A percentile compares a stretch with the other conserved stretches of the same genome.
These are phyloP conservation scores for Fistularia commersonii DNA, from an alignment of 2,797 vertebrate species.

Conservation along the genomic window DNA sequence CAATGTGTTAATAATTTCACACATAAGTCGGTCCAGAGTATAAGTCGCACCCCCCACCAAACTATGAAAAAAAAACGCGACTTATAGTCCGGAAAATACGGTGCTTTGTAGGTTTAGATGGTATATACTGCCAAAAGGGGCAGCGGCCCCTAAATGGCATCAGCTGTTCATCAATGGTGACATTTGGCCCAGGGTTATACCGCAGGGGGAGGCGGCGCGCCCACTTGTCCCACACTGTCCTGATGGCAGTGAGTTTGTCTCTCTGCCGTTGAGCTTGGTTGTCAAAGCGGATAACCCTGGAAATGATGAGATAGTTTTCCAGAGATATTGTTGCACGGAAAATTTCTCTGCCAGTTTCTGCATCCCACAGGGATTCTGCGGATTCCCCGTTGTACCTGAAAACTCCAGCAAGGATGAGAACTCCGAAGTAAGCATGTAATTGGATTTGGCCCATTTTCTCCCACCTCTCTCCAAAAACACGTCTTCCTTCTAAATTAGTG, in stretches of 20 bases:
- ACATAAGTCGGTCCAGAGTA: too few relatives aligned
- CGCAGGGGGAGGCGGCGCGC: too few relatives aligned
- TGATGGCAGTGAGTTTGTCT: too few relatives aligned
- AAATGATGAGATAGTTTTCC: background rate
- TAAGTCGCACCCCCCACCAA: too few relatives aligned
- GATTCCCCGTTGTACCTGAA: conserved; percentile 12
- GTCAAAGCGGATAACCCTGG: background rate
- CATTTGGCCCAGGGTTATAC: too few relatives aligned
- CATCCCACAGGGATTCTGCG: conserved; percentile 14
- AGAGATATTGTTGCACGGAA: conserved; percentile 1
- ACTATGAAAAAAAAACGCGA: too few relatives aligned
- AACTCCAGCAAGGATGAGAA: conserved; percentile 18
- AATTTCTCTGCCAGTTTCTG: conserved; percentile 10
- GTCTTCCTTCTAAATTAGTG: background rate
- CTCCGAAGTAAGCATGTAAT: conserved; percentile 4
- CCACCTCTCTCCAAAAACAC: conserved; percentile 7
- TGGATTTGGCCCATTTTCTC: background rate
- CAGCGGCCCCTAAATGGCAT: too few relatives aligned
- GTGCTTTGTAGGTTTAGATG: background rate
- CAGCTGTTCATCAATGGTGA: too few relatives aligned
- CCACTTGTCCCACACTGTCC: too few relatives aligned
- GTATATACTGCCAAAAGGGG: background rate
- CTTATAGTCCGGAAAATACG: background rate
- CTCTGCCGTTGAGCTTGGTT: too few relatives aligned
- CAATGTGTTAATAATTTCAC: too few relatives aligned